These are phyloP conservation scores for Ophraella communa DNA, from an alignment of 2,888 invertebrate species.

Conservation along the genomic window DNA sequence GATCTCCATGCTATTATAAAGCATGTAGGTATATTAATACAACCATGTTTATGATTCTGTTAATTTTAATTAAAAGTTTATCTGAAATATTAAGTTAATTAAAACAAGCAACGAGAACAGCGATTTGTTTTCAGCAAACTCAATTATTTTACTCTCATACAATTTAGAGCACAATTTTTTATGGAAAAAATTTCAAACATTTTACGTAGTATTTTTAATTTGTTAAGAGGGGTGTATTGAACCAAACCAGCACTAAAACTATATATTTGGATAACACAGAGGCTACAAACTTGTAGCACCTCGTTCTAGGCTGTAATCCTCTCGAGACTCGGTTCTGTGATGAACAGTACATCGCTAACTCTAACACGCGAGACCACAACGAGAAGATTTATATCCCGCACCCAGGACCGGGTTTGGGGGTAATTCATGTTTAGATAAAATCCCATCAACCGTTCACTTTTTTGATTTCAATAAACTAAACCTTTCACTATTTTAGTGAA, in stretches of 20 bases:
- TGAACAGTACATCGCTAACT: constrained; percentile 48
- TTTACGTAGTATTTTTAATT: background rate
- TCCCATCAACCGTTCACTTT: background rate
- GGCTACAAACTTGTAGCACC: constrained; percentile 39
- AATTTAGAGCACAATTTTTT: too few relatives aligned
- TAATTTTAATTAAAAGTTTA: too few relatives aligned
- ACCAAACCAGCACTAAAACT: background rate
- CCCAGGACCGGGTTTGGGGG: constrained; percentile 22
- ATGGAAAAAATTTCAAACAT: too few relatives aligned
- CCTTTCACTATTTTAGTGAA: background rate
- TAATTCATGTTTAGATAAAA: constrained; percentile 15
- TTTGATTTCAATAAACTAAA: constrained; percentile 8
- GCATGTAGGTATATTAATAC: too few relatives aligned
- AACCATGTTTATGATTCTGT: too few relatives aligned
- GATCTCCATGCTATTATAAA: too few relatives aligned
- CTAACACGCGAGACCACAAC: constrained; percentile 44
- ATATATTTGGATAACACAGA: constrained; percentile 28
- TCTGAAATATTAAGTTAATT: too few relatives aligned
- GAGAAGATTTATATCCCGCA: constrained; percentile 45
- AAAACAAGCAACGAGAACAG: too few relatives aligned
- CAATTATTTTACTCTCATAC: too few relatives aligned
- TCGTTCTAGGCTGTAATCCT: constrained; percentile 40
- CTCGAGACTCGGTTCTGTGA: constrained; percentile 42
- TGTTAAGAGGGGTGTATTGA: background rate
- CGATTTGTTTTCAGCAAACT: too few relatives aligned